These are phyloP conservation scores for Catharus minimus DNA, from an alignment of 2,113 vertebrate species.

Conservation along the genomic window DNA sequence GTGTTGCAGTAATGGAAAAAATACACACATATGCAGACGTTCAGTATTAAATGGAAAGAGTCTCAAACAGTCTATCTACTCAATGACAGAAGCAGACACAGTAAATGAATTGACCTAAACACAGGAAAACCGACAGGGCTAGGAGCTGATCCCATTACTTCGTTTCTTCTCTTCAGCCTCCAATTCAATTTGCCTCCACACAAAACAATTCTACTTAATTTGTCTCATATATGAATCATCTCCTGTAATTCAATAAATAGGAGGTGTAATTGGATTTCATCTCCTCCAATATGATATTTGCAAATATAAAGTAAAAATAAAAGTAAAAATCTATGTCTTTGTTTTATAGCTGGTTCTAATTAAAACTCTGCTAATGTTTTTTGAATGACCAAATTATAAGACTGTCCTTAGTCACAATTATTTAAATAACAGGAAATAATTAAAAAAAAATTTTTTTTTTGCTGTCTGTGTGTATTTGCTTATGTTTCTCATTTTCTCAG, in stretches of 20 bases:
- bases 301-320: neutral
- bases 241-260: neutral
- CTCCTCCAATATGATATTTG: neutral
- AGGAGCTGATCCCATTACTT: neutral
- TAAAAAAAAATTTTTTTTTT: neutral
- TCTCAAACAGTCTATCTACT: neutral
- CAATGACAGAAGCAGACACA: neutral
- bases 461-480: neutral
- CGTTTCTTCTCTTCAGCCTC: neutral
- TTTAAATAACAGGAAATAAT: neutral
- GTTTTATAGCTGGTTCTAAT: neutral
- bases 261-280: neutral
- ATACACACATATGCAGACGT: neutral
- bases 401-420: neutral
- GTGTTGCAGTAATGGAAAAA: neutral
- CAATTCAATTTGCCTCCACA: neutral
- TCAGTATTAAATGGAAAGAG: neutral
- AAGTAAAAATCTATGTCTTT: fast-evolving
- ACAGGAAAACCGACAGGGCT: neutral
- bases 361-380: neutral
- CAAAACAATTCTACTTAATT: neutral
- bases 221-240: neutral
- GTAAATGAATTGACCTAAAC: neutral
- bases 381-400: neutral
- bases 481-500: neutral